phyloP scores from a whole-genome alignment of 2,888 invertebrate species.

The Eristalis pertinax region DNA sequence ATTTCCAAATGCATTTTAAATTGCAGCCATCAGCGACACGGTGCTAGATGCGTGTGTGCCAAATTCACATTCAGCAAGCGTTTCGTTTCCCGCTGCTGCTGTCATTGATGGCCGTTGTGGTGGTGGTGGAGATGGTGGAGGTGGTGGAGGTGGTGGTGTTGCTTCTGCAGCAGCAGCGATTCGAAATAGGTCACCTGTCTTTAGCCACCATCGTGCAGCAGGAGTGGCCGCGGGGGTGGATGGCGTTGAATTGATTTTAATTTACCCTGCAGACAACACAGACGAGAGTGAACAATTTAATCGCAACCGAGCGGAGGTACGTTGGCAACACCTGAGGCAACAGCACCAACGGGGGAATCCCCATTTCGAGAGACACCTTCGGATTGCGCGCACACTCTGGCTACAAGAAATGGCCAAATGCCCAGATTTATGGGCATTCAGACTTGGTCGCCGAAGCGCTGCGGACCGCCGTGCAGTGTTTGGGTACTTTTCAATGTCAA shows the following conservation, averaged over 20 bases:
- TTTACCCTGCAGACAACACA: conserved; percentile 41
- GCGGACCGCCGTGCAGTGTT: neutral
- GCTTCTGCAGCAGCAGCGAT: conserved; percentile 15
- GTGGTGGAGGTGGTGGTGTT: neutral
- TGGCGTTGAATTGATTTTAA: conserved; percentile 57
- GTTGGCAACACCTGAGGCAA: conserved; percentile 22
- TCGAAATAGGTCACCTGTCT: conserved; percentile 59
- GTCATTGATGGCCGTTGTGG: neutral
- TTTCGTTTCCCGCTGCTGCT: conserved; percentile 7
- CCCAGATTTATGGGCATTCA: conserved; percentile 5
- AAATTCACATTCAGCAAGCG: conserved; percentile 57
- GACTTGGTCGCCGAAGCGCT: neutral
- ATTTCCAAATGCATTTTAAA: conserved; percentile 71
- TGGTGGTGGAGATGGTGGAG: neutral
- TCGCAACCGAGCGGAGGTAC: conserved; percentile 20
- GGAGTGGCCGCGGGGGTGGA: conserved; percentile 4
- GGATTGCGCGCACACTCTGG: conserved; percentile 28
- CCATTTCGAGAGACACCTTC: conserved; percentile 37
- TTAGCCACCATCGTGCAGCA: neutral
- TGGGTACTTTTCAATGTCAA: conserved; percentile 51
- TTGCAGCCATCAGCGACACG: conserved; percentile 65
- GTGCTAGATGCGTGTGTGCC: conserved; percentile 63
- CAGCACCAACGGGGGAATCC: conserved; percentile 37
- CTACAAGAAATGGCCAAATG: conserved; percentile 45
- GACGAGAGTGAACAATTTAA: conserved; percentile 38